Base-by-base conservation (phyloP, 2,113 vertebrate genomes). In the Canis aureus region DNA sequence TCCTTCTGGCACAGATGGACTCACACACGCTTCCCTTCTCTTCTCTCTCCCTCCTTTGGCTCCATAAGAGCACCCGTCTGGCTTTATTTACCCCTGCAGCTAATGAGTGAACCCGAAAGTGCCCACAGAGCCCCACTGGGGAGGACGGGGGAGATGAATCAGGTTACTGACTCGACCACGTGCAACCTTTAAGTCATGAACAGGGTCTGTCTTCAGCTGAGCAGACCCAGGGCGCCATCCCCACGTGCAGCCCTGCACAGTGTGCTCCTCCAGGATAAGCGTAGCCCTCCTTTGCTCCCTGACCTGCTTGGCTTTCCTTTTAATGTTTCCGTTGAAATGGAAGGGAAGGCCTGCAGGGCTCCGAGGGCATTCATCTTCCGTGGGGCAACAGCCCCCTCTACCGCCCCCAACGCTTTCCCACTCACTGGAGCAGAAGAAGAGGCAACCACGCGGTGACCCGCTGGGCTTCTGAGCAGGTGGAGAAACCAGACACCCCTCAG, bases 321-420 rank as follows among this genome's bases (percentile, higher is more conserved):
- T 83, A 43, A 89, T 51, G 89, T 64, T 90, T 76, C 43, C 11
- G 1, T 74, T 8, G 51, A 80, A 13, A 19, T 73, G 8, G 67
- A 92, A 57, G 38, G 5, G n/a, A 91, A 3, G 59, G 20, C 32
- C 17, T 62, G 51, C 83, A 16, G 0, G 10, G 5, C 22, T 16
- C 17, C 8, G 7, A 8, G 67, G 17, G 0, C 0, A 1, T 10
- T n/a, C 11, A 1, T 29, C 84, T 97, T 93, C 12, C 79, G 27
- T 74, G 97, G 96, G 94, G 8, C 95, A 97, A 98, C 93, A 97
- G 98, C 98, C 97, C 98, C 98, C 98, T 97, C 98, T 98, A 80
- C 55, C 4, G 98, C 38, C 97, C 96, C 0, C 0, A 15, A 7
- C 1, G 0, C 25, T 16, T 8, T 53, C 27, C 29, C 43, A 32